Evolutionary conservation across 2,888 invertebrate genomes (phyloP).

Genomic region (Phalangium opilio): DNA sequence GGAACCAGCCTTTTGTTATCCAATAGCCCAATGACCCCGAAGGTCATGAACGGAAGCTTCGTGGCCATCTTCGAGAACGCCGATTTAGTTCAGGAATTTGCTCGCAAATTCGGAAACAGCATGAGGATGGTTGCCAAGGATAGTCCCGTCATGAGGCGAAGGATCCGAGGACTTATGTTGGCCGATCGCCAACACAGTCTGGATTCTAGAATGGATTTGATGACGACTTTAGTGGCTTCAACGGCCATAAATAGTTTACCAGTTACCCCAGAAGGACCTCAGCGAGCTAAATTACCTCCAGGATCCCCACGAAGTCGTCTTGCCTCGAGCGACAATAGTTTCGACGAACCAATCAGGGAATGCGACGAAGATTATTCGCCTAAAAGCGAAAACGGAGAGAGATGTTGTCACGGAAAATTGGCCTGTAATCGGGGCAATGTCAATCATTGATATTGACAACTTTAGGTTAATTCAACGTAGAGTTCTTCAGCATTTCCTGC

Average conservation of each 20-base stretch:
- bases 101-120: constrained; percentile 47
- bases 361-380: too few relatives aligned
- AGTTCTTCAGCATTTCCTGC: too few relatives aligned
- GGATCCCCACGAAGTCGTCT: too few relatives aligned
- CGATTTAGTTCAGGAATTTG: constrained; percentile 51
- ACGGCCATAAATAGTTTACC: constrained; percentile 4
- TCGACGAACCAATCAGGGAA: too few relatives aligned
- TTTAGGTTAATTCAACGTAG: too few relatives aligned
- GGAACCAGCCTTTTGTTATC: constrained; percentile 83
- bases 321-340: too few relatives aligned
- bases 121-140: constrained; percentile 55
- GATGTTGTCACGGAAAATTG: too few relatives aligned
- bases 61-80: constrained; percentile 74
- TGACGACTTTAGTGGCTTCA: constrained; percentile 29
- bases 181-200: constrained; percentile 79
- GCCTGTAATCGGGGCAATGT: too few relatives aligned
- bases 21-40: constrained; percentile 91
- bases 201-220: constrained; percentile 79
- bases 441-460: too few relatives aligned
- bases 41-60: constrained; percentile 81
- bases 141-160: constrained; percentile 66
- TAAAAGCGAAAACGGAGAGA: too few relatives aligned
- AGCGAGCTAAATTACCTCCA: too few relatives aligned
- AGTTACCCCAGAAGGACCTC: too few relatives aligned
- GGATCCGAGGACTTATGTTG: constrained; percentile 73